Evolutionary conservation across 2,113 vertebrate species (phyloP), one percentile per base, ranked within the genome.

Genomic region (Poeciliopsis retropinna): DNA sequence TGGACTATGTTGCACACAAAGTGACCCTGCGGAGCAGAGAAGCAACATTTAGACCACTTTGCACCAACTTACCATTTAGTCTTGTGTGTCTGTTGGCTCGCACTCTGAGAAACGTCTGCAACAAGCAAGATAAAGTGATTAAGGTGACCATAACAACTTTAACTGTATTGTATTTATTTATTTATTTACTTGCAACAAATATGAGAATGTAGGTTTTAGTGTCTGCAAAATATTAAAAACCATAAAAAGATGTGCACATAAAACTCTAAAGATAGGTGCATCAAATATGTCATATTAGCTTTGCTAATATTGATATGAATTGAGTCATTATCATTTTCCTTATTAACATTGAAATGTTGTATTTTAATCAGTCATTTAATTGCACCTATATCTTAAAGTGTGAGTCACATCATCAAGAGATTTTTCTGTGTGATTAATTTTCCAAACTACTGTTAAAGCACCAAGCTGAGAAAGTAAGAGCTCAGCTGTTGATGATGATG

Each of bases 71-170:
- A 99, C 97, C 97, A 89, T 97, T 98, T 88, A 99, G 95, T 88
- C 97, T 93, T 28, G 97, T 97, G 91, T 98, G 97, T 93, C 97
- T 95, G 93, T 99, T 99, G 87, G 97, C 95, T 88, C 97, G 94
- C 81, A 99, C 96, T 89, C 97, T 95, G 80, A 98, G 92, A 86
- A 98, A 98, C 31, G 97, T 99, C 97, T 98, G 93, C 57, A 79
- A 86, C 63, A 86, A 22, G 73, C n/a, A 39, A 73, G 8, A 67
- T 6, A 19, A 19, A 7, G 31, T 32, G 60, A 19, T 0, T 12
- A 7, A 44, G 44, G 15, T 28, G 5, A 32, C 22, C 5, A 28
- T 3, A 30, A 13, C 27, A 11, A 4, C n/a, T 14, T 69, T 32
- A n/a, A 57, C 19, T 13, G 1, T 41, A 29, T 29, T n/a, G 10